A percentile compares a stretch with the other conserved stretches of the same genome.
Evolutionary conservation across 1,140 invertebrate species (phyloP).

Genomic region (Samia ricini): DNA sequence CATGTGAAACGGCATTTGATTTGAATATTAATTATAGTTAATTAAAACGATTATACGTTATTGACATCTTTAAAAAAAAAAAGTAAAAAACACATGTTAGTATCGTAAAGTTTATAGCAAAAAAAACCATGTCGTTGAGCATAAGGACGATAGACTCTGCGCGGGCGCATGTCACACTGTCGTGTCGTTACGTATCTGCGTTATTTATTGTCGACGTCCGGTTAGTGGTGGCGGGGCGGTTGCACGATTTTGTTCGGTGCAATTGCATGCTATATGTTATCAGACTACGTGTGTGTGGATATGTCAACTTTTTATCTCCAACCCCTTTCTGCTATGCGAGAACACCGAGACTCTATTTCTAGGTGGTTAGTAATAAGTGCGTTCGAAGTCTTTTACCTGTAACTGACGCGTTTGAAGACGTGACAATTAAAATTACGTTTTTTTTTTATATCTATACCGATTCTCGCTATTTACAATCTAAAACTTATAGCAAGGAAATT

Average conservation of each 20-base stretch:
- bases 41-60: too few species aligned
- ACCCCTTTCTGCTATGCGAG: neutral
- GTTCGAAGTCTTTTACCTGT: too few species aligned
- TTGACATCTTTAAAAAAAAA: too few species aligned
- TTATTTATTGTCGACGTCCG: slow-evolving; percentile 69
- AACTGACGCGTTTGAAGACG: too few species aligned
- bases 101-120: neutral
- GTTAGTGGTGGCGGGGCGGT: neutral
- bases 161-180: slow-evolving; percentile 55
- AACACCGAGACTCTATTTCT: too few species aligned
- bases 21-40: too few species aligned
- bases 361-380: too few species aligned
- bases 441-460: too few species aligned
- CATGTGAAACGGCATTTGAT: too few species aligned
- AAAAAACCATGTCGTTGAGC: neutral
- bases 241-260: slow-evolving; percentile 26
- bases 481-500: too few species aligned
- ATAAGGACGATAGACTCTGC: slow-evolving; percentile 11
- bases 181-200: slow-evolving; percentile 63
- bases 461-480: too few species aligned
- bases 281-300: slow-evolving; percentile 1
- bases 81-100: neutral
- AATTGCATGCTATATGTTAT: slow-evolving; percentile 30
- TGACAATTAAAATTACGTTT: too few species aligned
- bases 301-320: neutral